Conservation (phyloP, 2,113 vertebrate species). For the Microcebus griseorufus region DNA sequence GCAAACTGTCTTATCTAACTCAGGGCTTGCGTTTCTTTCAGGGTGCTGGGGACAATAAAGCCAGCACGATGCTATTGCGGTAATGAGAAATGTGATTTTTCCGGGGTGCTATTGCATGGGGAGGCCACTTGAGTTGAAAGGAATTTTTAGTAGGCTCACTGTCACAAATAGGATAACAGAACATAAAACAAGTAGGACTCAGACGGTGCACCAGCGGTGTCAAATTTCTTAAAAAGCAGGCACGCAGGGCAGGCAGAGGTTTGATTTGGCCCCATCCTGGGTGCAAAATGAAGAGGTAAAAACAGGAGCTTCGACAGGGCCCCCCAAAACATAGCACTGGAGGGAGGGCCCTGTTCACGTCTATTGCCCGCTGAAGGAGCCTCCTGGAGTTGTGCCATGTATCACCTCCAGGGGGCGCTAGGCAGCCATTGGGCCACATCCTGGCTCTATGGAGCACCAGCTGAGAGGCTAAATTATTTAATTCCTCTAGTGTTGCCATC, state of each 20-base stretch:
- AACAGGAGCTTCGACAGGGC: background rate
- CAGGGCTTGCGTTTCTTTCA: constrained; percentile 71
- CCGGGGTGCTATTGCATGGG: constrained; percentile 66
- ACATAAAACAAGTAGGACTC: constrained; percentile 80
- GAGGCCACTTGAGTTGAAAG: constrained; percentile 74
- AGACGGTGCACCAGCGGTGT: constrained; percentile 51
- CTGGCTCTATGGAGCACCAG: background rate
- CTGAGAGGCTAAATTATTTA: background rate
- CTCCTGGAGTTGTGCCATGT: background rate
- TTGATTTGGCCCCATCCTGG: background rate
- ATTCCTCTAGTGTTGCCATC: background rate
- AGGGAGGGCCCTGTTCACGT: background rate
- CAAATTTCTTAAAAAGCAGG: constrained; percentile 65
- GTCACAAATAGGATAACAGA: constrained; percentile 74
- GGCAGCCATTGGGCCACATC: no score
- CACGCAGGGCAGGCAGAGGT: background rate
- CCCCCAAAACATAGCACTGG: rapidly evolving
- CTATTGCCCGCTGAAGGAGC: rapidly evolving
- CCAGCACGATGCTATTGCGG: constrained; percentile 58
- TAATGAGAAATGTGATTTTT: constrained; percentile 79
- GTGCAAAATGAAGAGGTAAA: background rate
- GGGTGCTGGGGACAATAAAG: constrained; percentile 79
- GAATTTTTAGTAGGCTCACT: constrained; percentile 80
- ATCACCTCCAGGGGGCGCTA: background rate
- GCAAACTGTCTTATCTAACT: constrained; percentile 75